Evolutionary conservation across 2,797 vertebrate species (phyloP).

Genomic region (Sitta carolinensis): DNA sequence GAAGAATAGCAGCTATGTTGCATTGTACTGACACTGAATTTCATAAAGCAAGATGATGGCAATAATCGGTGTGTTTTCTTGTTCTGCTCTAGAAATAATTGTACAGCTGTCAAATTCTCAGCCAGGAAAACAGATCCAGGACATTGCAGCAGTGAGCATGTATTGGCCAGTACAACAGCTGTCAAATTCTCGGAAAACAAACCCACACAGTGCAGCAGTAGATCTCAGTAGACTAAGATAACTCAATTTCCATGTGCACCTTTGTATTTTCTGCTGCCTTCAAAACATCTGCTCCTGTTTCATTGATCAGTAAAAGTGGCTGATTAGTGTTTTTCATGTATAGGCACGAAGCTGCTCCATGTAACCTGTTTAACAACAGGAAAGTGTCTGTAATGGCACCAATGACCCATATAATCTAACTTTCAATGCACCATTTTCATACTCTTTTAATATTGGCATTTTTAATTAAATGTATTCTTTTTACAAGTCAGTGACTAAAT

Average conservation of each 20-base stretch:
- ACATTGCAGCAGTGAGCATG: not conserved
- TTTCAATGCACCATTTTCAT: not conserved
- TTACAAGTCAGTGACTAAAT: slow-evolving; percentile 16
- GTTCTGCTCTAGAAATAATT: slow-evolving; percentile 50
- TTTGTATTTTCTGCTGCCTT: slow-evolving; percentile 36
- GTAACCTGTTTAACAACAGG: not conserved
- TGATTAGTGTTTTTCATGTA: not conserved
- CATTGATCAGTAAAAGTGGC: not conserved
- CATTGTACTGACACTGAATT: not conserved
- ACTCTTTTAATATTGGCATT: slow-evolving; percentile 50
- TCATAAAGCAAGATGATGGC: slow-evolving; percentile 35
- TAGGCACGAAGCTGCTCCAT: not conserved
- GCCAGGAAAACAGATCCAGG: slow-evolving; percentile 29
- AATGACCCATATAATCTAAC: slow-evolving; percentile 40
- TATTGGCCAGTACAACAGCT: slow-evolving; percentile 30
- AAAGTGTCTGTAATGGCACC: not conserved
- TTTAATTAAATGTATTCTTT: slow-evolving; percentile 52
- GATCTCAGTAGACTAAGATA: not conserved
- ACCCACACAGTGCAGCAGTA: not conserved
- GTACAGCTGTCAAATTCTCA: slow-evolving; percentile 59
- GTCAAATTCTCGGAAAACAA: slow-evolving; percentile 50
- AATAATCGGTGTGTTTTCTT: slow-evolving; percentile 9
- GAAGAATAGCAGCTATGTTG: not conserved
- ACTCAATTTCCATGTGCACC: slow-evolving; percentile 11
- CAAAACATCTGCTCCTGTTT: slow-evolving; percentile 33